Base-by-base conservation (phyloP, 2,888 invertebrate genomes). In the Eilema sororculum region DNA sequence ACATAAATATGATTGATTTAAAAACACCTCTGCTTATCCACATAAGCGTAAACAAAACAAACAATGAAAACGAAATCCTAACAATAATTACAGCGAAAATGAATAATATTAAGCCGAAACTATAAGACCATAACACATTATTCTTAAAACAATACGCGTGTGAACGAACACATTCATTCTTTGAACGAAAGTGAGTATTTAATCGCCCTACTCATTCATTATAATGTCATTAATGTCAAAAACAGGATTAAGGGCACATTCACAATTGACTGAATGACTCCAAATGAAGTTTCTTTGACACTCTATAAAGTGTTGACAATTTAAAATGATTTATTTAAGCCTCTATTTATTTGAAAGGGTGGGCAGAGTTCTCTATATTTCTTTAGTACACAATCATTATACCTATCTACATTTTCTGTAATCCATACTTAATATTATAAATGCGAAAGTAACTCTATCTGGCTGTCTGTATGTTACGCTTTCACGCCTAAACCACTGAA, bases 161-260 rank as follows among this genome's bases (percentile, higher is more conserved):
- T 25, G 13, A 13, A 25, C 25, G 5, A 58, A 58, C 1, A 33
- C 28, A 28, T 59, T 28, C 59, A 28, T 3, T 25, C 59, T 30
- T 60, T 60, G 59, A 60, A 30, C 59, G 60, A 33, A 60, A 60
- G 60, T 65, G 20, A 56, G 37, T 37, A 13, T 65, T 57, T 56
- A 65, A 46, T 52, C 33, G 22, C n/a, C 30, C 63, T 10, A 25
- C 33, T 22, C 57, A 61, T 57, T 16, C 30, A 62, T 67, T 70
- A 33, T 57, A 61, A 24, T 46, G 62, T 62, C 62, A 62, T 62
- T 62, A 62, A 25, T 62, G 62, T 62, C 52, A 57, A 52, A 65
- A 28, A n/a, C 9, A 46, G 28, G 25, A 30, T 33, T 30, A 57
- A 62, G 37, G 37, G 24, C 25, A 62, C 41, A 25, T 6, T 61